Conservation (phyloP, 92 coral and sea anemone species). For the Zoanthus sansibaricus region DNA sequence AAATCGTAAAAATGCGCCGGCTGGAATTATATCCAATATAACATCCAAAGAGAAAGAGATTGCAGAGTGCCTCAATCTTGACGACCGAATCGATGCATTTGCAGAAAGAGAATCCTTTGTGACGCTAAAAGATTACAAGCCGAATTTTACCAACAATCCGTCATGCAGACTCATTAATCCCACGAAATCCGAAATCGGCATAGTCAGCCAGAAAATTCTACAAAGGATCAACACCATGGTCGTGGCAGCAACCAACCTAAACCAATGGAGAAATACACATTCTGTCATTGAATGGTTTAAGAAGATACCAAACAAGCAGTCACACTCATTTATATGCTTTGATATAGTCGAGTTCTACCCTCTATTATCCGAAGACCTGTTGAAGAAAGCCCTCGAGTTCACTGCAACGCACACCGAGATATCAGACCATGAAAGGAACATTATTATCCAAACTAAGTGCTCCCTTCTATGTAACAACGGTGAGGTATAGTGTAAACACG, state of each 20-base stretch:
- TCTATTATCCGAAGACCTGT: conserved; percentile 16
- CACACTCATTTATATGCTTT: conserved; percentile 3
- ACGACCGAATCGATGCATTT: too few species aligned
- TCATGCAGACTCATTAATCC: too few species aligned
- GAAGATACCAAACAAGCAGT: neutral
- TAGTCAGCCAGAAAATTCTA: conserved; percentile 33
- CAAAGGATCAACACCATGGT: conserved; percentile 39
- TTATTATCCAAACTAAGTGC: conserved; percentile 15
- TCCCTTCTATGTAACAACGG: conserved; percentile 22
- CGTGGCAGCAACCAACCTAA: conserved; percentile 33
- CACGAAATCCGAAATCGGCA: conserved; percentile 16
- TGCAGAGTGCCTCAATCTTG: too few species aligned
- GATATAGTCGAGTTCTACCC: neutral
- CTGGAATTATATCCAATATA: conserved; percentile 12
- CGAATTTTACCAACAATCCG: neutral
- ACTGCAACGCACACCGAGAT: neutral
- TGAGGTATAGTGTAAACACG: conserved; percentile 7
- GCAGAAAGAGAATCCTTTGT: conserved; percentile 17
- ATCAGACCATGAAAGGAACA: conserved; percentile 14
- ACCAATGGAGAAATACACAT: conserved; percentile 40
- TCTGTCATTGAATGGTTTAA: conserved; percentile 19
- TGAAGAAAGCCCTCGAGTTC: neutral
- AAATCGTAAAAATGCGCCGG: neutral
- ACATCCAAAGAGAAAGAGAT: conserved; percentile 4
- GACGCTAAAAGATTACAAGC: neutral